Conservation (phyloP, 2,113 vertebrate genomes). For the Colossoma macropomum region DNA sequence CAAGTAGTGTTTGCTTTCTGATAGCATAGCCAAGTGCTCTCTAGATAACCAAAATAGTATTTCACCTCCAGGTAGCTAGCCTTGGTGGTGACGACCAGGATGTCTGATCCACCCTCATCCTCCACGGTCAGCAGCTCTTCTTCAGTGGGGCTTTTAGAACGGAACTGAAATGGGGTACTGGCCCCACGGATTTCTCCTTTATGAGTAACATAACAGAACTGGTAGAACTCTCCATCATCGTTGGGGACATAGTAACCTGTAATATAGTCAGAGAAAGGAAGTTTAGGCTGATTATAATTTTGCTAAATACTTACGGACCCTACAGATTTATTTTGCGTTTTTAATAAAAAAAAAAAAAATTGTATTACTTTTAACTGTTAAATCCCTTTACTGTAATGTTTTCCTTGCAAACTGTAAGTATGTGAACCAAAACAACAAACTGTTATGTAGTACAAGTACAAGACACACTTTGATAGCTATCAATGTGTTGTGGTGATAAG, state of each 20-base stretch:
- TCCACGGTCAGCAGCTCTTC: slow-evolving; percentile 97
- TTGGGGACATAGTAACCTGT: slow-evolving; percentile 96
- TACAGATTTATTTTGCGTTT: too few species aligned
- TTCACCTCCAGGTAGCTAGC: slow-evolving; percentile 92
- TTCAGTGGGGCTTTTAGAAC: slow-evolving; percentile 86
- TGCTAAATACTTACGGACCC: too few species aligned
- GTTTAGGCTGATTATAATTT: too few species aligned
- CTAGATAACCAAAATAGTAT: neutral
- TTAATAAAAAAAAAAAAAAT: too few species aligned
- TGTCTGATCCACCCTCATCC: slow-evolving; percentile 96
- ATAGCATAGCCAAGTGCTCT: neutral
- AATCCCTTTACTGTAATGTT: too few species aligned
- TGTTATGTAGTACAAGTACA: too few species aligned
- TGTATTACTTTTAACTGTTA: too few species aligned
- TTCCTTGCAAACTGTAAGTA: too few species aligned
- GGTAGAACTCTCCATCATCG: slow-evolving; percentile 98
- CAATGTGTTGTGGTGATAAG: too few species aligned
- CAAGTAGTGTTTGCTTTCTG: neutral
- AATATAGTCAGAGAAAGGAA: too few species aligned
- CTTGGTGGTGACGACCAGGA: slow-evolving; percentile 97
- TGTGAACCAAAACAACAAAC: too few species aligned
- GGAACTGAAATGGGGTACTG: slow-evolving; percentile 98
- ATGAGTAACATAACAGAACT: slow-evolving; percentile 97
- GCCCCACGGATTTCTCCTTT: slow-evolving; percentile 98
- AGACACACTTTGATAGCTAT: too few species aligned